Base-by-base conservation (phyloP, 2,113 vertebrate species). In the Motacilla alba region DNA sequence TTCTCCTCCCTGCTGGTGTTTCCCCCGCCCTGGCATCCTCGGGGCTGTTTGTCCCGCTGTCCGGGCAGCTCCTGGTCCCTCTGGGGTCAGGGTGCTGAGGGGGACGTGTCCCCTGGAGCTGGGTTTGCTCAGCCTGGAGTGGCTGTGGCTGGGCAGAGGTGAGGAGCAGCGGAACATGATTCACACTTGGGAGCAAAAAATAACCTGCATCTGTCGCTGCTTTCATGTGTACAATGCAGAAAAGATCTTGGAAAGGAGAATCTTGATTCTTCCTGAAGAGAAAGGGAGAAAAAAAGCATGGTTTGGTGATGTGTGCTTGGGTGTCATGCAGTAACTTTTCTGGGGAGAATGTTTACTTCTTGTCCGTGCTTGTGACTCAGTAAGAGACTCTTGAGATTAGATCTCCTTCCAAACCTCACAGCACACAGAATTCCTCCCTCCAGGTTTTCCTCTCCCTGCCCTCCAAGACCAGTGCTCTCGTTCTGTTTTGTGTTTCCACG, bases 181-280 rank as follows among this genome's bases (percentile, higher is more conserved):
- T 89, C 85, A 64, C 83, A 33, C 76, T 59, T 12, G 7, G 30
- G 26, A 92, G 83, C 73, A 83, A 70, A 89, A 96, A 96, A 94
- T 96, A 95, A 92, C 79, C 73, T 68, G 83, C 92, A 75, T 88
- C 92, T 95, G 93, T 68, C 83, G 26, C 85, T 73, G 91, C 67
- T 50, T 60, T 78, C 86, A 60, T 5, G 11, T 90, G 83, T 68
- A 6, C 31, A 2, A 6, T 74, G 83, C 28, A 10, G 64, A 26
- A 37, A 35, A 78, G 82, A 86, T 88, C 90, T 94, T 88, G 96
- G 95, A 92, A 92, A 78, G 96, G 78, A 52, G 26, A 72, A n/a
- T 44, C 50, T 90, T 13, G 67, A 30, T 69, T 90, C 33, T 67
- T 77, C 53, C 31, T 33, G 47, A 83, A 50, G 86, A 56, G 66